Percentiles rank a stretch among this genome's conserved stretches.
These are phyloP conservation scores for Mesorhabditis belari DNA, from an alignment of 2,888 invertebrate species.

Conservation along the genomic window DNA sequence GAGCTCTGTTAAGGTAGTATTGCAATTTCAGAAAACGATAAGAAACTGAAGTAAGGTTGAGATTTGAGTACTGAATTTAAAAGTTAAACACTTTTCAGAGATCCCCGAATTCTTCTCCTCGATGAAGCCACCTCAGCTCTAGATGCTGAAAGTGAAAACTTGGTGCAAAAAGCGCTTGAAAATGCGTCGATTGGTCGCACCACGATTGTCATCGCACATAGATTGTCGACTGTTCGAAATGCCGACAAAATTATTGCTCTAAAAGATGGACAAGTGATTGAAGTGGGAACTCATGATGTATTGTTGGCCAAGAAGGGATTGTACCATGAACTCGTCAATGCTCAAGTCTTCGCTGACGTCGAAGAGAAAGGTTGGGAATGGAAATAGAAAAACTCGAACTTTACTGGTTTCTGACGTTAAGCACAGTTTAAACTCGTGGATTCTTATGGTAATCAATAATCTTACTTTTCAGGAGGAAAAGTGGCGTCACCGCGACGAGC, in stretches of 20 bases:
- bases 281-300: constrained; percentile 67
- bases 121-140: constrained; percentile 30
- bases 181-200: constrained; percentile 57
- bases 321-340: constrained; percentile 62
- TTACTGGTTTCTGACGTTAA: too few relatives aligned
- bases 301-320: constrained; percentile 63
- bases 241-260: constrained; percentile 57
- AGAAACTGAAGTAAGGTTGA: too few relatives aligned
- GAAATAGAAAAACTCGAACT: too few relatives aligned
- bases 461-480: background rate
- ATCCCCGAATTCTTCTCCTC: constrained; percentile 18
- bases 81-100: background rate
- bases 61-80: too few relatives aligned
- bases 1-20: constrained; percentile 13
- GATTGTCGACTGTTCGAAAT: constrained; percentile 57
- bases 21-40: too few relatives aligned
- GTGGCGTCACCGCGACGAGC: too few relatives aligned
- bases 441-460: background rate
- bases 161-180: constrained; percentile 58
- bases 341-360: constrained; percentile 28
- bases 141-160: constrained; percentile 35
- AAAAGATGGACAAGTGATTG: constrained; percentile 60
- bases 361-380: constrained; percentile 18
- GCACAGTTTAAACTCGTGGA: too few relatives aligned
- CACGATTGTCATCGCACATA: constrained; percentile 56